Evolutionary conservation across 2,113 vertebrate species (phyloP).

Genomic region (Promerops cafer): DNA sequence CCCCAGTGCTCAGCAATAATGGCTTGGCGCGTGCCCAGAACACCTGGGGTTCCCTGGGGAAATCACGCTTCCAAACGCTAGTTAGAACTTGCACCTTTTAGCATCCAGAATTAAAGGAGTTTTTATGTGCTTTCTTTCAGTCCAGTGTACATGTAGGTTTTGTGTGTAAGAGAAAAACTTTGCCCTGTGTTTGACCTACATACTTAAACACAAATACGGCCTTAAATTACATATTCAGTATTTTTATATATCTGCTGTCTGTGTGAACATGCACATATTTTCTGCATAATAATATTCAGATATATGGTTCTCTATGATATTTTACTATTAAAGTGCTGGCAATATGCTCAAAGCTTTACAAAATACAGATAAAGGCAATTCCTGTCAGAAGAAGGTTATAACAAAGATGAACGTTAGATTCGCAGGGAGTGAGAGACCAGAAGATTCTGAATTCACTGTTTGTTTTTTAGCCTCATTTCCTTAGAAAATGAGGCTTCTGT

Average conservation of each 20-base stretch:
- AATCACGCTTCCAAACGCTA: slow-evolving; percentile 23
- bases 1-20: slow-evolving; percentile 40
- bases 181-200: slow-evolving; percentile 57
- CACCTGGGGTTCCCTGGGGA: slow-evolving; percentile 65
- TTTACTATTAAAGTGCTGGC: slow-evolving; percentile 54
- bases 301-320: slow-evolving; percentile 30
- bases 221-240: slow-evolving; percentile 47
- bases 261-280: slow-evolving; percentile 55
- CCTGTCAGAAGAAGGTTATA: slow-evolving; percentile 27
- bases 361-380: slow-evolving; percentile 53
- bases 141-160: not conserved
- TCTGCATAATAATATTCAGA: slow-evolving; percentile 51
- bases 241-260: slow-evolving; percentile 44
- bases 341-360: slow-evolving; percentile 47
- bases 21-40: slow-evolving; percentile 2
- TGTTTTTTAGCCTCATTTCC: slow-evolving; percentile 9
- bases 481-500: not conserved
- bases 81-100: slow-evolving; percentile 45
- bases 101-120: slow-evolving; percentile 40
- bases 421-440: not conserved
- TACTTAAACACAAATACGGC: not conserved
- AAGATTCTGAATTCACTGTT: not conserved
- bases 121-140: not conserved
- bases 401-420: slow-evolving; percentile 15
- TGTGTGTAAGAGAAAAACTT: not conserved